Evolutionary conservation across 2,888 invertebrate species (phyloP).

Genomic region (Stegophylla sp.): DNA sequence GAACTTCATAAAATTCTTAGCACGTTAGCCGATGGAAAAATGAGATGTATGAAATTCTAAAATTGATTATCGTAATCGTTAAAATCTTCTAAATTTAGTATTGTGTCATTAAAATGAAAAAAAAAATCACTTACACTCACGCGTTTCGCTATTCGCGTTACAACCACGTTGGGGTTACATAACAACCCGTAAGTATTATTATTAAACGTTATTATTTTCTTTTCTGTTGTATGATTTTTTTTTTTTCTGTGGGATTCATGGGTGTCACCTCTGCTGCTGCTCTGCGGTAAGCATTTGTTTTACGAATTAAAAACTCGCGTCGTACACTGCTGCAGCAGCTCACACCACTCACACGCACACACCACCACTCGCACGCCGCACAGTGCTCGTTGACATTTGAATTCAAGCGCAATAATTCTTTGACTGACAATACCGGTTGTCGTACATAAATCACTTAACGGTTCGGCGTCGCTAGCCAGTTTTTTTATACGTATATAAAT

Average conservation of each 20-base stretch:
- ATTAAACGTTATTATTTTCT: background rate
- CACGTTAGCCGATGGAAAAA: no score
- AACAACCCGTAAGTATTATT: no score
- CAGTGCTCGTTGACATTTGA: constrained; percentile 49
- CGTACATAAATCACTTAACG: constrained; percentile 58
- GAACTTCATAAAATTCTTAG: no score
- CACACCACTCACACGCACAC: background rate
- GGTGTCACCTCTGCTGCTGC: constrained; percentile 16
- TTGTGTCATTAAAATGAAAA: no score
- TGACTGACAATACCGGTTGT: constrained; percentile 59
- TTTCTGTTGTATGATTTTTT: background rate
- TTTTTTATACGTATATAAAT: constrained; percentile 20
- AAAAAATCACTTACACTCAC: background rate
- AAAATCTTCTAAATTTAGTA: no score
- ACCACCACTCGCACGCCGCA: background rate
- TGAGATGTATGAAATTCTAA: no score
- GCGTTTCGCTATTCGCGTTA: no score
- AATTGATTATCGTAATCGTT: no score
- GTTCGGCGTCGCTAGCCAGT: constrained; percentile 42
- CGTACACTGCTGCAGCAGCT: no score
- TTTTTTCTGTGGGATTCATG: background rate
- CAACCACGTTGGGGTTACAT: no score
- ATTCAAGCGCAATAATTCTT: constrained; percentile 56
- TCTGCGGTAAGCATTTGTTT: constrained; percentile 21
- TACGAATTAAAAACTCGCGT: constrained; percentile 32